Evolutionary conservation across 2,888 invertebrate species (phyloP).

Genomic region (Eristalinus aeneus): DNA sequence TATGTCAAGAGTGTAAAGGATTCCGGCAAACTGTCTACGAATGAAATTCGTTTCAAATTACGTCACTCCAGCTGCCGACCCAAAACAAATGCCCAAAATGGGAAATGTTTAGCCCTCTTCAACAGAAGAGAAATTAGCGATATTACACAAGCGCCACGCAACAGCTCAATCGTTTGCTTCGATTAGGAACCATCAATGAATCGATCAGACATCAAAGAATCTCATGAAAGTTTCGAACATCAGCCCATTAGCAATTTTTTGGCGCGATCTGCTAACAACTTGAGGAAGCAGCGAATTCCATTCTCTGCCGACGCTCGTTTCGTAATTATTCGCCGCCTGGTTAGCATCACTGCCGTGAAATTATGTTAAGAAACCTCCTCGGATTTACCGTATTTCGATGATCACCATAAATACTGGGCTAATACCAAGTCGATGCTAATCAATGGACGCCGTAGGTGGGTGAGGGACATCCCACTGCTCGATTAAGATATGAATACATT

Average conservation of each 20-base stretch:
- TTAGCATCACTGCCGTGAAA: not conserved
- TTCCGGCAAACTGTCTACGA: not conserved
- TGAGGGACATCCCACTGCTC: not conserved
- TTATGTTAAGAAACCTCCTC: not conserved
- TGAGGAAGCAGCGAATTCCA: not conserved
- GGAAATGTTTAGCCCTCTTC: not conserved
- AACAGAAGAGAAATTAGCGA: not conserved
- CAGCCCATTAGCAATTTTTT: not conserved
- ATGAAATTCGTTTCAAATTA: not conserved
- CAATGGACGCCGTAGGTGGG: not conserved
- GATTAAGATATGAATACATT: not conserved
- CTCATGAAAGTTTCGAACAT: not conserved
- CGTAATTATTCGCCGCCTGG: not conserved
- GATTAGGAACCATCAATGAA: not conserved
- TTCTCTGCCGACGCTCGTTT: not conserved
- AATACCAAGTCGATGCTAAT: not conserved
- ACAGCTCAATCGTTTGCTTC: not conserved
- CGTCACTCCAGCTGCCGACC: not conserved
- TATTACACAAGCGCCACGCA: not conserved
- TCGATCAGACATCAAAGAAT: not conserved
- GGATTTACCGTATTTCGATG: not conserved
- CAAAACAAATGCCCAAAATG: not conserved
- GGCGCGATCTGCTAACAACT: not conserved
- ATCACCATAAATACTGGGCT: not conserved
- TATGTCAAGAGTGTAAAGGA: too few relatives aligned